Percentiles rank a stretch among this genome's conserved stretches.
These are phyloP conservation scores for Ectobius pallidus DNA, from an alignment of 2,888 invertebrate genomes.

Conservation along the genomic window DNA sequence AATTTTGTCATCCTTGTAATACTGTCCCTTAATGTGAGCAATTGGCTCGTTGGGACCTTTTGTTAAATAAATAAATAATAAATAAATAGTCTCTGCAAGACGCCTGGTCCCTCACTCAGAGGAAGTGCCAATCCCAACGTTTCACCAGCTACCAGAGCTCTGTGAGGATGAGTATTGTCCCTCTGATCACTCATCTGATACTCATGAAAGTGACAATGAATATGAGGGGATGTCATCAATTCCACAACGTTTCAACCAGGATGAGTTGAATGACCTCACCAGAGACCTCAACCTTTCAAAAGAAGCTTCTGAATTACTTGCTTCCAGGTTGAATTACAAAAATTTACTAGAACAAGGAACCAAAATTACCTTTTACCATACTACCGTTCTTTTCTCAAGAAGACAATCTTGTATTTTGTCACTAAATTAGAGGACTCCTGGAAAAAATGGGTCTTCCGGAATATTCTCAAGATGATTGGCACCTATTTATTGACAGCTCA, in stretches of 20 bases:
- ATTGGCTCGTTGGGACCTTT: no score
- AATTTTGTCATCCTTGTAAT: no score
- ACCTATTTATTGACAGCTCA: no score
- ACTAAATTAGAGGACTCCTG: no score
- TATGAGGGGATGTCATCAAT: slow-evolving; percentile 33
- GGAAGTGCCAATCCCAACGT: slow-evolving; percentile 36
- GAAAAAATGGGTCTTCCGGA: no score
- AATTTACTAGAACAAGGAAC: no score
- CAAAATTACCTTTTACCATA: no score
- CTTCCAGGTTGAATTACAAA: slow-evolving; percentile 42
- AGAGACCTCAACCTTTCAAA: slow-evolving; percentile 46
- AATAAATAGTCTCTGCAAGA: slow-evolving; percentile 21
- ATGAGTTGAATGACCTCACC: slow-evolving; percentile 45
- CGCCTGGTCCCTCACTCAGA: slow-evolving; percentile 37
- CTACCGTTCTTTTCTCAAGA: no score
- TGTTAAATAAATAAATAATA: background rate
- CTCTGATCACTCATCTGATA: slow-evolving; percentile 6
- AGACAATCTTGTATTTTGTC: no score
- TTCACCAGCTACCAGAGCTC: slow-evolving; percentile 19
- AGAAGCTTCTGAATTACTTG: slow-evolving; percentile 43
- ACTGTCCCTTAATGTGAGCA: no score
- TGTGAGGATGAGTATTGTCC: slow-evolving; percentile 18
- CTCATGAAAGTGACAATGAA: slow-evolving; percentile 38
- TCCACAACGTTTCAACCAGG: no score
- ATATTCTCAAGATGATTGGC: no score